Percentiles rank a stretch among this genome's conserved stretches.
phyloP scores from a whole-genome alignment of 2,113 vertebrate species.

The Coptodon bakossiorum region DNA sequence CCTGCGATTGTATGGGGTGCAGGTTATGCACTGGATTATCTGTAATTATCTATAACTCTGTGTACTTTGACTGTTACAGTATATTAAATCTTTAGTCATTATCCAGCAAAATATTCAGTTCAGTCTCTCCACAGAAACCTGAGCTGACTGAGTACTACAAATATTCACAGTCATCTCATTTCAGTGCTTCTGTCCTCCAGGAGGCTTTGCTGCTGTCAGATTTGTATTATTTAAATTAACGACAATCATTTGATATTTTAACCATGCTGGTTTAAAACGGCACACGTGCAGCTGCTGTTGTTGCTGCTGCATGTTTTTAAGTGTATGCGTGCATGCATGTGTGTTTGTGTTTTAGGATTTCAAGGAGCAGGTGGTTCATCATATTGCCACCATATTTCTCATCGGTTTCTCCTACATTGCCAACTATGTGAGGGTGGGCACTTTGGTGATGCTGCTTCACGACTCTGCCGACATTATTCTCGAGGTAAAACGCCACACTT shows the following conservation, averaged over 20 bases:
- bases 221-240: not conserved
- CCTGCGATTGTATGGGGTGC: not conserved
- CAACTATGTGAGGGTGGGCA: constrained; percentile 86
- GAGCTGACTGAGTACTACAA: not conserved
- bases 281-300: not conserved
- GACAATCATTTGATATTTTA: not conserved
- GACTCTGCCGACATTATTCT: constrained; percentile 83
- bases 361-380: constrained; percentile 86
- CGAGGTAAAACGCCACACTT: constrained; percentile 67
- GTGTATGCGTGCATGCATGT: accelerated
- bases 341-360: constrained; percentile 77
- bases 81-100: not conserved
- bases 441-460: constrained; percentile 84
- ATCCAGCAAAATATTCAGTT: accelerated
- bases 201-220: not conserved
- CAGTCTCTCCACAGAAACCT: not conserved
- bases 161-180: not conserved
- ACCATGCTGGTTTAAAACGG: not conserved
- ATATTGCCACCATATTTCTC: constrained; percentile 82
- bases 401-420: constrained; percentile 86
- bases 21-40: constrained; percentile 3
- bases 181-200: not conserved
- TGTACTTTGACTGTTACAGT: not conserved
- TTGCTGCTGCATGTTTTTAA: not conserved
- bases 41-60: not conserved